Base-by-base conservation (phyloP, 2,113 vertebrate genomes). In the Daubentonia madagascariensis region DNA sequence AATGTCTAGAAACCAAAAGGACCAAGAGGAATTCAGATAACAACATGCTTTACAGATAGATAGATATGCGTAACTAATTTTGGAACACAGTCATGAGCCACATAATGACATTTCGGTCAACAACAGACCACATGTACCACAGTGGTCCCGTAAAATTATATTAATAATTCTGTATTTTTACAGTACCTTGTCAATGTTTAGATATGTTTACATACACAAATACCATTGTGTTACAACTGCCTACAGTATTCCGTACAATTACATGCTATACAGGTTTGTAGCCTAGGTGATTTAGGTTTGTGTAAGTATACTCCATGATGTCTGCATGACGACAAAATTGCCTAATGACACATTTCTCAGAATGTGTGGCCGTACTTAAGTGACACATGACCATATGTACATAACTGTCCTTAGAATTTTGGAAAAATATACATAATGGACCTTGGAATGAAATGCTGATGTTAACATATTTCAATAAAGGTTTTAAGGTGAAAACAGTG, bases 21-120 rank as follows among this genome's bases (percentile, higher is more conserved):
- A 76, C 30, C 63, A 54, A 40, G 13, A 67, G 25, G 61, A 73
- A 59, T 5, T 45, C 28, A 92, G 18, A 52, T 0, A 73, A 50
- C 11, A 9, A n/a, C 0, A 59, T 1, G 3, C 20, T 37, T 35
- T 0, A 17, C 5, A 63, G 68, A 20, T 1, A 40, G 57, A 35
- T 0, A 79, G 30, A n/a, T 4, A 5, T 1, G 14, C 7, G 1
- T 2, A 32, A 70, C 45, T 48, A 48, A 63, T 16, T 84, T 3
- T 52, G 57, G 23, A 94, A 73, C 22, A 48, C 3, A 25, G 43
- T 75, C 7, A 43, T 43, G 72, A 3, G 25, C 72, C 40, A 30
- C 40, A 45, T 75, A 73, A 73, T 40, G 14, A 73, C 25, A 8
- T 75, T 75, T 75, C 3, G 25, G 40, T 28, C 72, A 16, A 30